A percentile compares a stretch with the other conserved stretches of the same genome.
Conservation (phyloP, 1,140 invertebrate genomes). For the Trigoniulus corallinus region DNA sequence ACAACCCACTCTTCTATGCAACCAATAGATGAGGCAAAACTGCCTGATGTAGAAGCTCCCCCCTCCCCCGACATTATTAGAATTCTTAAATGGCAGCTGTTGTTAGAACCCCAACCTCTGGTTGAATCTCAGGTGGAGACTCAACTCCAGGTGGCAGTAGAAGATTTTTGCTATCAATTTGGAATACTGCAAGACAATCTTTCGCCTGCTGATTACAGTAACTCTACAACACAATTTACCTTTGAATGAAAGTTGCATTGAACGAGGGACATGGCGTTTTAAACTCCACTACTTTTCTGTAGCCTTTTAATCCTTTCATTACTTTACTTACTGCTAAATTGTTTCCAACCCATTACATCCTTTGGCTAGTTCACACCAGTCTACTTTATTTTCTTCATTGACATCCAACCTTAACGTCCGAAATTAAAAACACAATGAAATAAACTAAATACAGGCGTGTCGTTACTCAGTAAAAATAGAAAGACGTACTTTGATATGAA, state of each 20-base stretch:
- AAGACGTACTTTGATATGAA: conserved; percentile 27
- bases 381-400: conserved; percentile 29
- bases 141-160: too few species aligned
- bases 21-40: too few species aligned
- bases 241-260: conserved; percentile 23
- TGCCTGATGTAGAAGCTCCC: too few species aligned
- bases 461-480: neutral
- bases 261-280: conserved; percentile 27
- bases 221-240: too few species aligned
- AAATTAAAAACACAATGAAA: conserved; percentile 3
- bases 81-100: too few species aligned
- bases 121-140: too few species aligned
- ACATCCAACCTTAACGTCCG: conserved; percentile 25
- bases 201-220: too few species aligned
- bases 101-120: too few species aligned
- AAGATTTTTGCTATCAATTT: too few species aligned
- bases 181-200: too few species aligned
- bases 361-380: conserved; percentile 28
- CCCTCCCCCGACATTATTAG: too few species aligned
- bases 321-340: neutral
- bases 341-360: conserved; percentile 24
- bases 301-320: neutral
- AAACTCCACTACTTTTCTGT: conserved; percentile 33
- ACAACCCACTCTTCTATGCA: too few species aligned
- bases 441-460: neutral